These are phyloP conservation scores for Chelonus formosanus DNA, from an alignment of 2,888 invertebrate species.

Conservation along the genomic window DNA sequence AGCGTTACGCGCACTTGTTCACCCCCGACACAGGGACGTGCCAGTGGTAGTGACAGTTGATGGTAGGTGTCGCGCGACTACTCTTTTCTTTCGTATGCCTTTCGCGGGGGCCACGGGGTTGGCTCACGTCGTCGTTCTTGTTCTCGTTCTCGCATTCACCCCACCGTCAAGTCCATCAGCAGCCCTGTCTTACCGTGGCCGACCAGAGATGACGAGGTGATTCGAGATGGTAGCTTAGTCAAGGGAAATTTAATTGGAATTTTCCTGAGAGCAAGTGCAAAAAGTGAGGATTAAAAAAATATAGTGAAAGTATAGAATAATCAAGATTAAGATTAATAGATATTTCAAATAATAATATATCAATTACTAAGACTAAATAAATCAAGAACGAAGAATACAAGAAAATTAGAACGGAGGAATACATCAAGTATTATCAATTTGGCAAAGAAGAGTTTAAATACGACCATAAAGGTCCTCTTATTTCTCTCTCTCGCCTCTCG, in stretches of 20 bases:
- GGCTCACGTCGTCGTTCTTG: constrained; percentile 25
- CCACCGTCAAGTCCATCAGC: constrained; percentile 60
- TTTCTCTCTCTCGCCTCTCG: constrained; percentile 35
- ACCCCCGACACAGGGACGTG: constrained; percentile 14
- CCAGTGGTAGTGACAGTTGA: constrained; percentile 19
- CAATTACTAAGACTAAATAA: not conserved
- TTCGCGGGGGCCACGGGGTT: constrained; percentile 29
- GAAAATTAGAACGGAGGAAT: not conserved
- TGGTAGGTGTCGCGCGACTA: constrained; percentile 27
- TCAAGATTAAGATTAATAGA: not conserved
- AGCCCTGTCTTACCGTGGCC: constrained; percentile 50
- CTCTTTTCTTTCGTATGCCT: constrained; percentile 23
- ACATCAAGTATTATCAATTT: too few species aligned
- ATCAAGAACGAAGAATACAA: constrained; percentile 36
- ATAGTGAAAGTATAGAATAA: constrained; percentile 6
- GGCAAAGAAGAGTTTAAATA: too few species aligned
- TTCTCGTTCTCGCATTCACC: constrained; percentile 57
- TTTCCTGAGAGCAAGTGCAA: constrained; percentile 21
- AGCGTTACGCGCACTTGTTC: constrained; percentile 11
- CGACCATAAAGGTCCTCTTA: constrained; percentile 29
- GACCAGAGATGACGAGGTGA: constrained; percentile 53
- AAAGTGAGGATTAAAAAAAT: constrained; percentile 22
- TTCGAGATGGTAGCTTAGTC: constrained; percentile 57
- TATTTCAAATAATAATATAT: not conserved
- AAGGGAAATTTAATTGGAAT: constrained; percentile 42